Evolutionary conservation across 2,797 vertebrate species (phyloP), one percentile per base, ranked within the genome.

Genomic region (Numenius phaeopus): DNA sequence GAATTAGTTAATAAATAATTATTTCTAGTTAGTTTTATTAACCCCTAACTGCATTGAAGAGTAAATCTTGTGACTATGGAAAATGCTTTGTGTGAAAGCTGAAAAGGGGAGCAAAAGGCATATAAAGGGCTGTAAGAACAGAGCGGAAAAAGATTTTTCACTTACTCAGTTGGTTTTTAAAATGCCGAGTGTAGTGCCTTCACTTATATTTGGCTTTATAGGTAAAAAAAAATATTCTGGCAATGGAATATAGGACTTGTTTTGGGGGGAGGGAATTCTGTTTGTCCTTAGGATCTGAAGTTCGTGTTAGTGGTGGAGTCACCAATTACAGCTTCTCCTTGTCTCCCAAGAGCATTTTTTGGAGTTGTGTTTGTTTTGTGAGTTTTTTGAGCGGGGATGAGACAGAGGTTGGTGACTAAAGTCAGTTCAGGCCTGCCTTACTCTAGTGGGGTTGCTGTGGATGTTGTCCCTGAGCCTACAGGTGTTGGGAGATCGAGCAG

Each of bases 111-210:
- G 17, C 13, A 42, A 21, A 79, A 67, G 32, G 8, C 1, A 0
- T 13, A 22, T 39, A 24, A 55, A 5, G 18, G 16, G 24, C 37
- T 90, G 3, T 14, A 49, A 65, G 49, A 61, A 52, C 11, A n/a
- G 47, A 58, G 19, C 11, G 9, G 44, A 24, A 50, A 46, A 46
- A 83, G 29, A 42, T n/a, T 49, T 54, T 29, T 67, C 2, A 20
- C 20, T 78, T 3, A 0, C 23, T 91, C 30, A 10, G 3, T 20
- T 73, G 11, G 2, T 39, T 79, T 57, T 50, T 40, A 22, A 34
- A 76, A 27, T 19, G 14, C 20, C 0, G 0, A 29, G 5, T 55
- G 4, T 21, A 32, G 30, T 44, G 24, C 32, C 14, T 50, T 67
- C 47, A 3, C 22, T 58, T 65, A 5, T 4, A 4, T 49, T 61